phyloP scores from a whole-genome alignment of 1,140 invertebrate genomes.

The Glossosoma conforme region DNA sequence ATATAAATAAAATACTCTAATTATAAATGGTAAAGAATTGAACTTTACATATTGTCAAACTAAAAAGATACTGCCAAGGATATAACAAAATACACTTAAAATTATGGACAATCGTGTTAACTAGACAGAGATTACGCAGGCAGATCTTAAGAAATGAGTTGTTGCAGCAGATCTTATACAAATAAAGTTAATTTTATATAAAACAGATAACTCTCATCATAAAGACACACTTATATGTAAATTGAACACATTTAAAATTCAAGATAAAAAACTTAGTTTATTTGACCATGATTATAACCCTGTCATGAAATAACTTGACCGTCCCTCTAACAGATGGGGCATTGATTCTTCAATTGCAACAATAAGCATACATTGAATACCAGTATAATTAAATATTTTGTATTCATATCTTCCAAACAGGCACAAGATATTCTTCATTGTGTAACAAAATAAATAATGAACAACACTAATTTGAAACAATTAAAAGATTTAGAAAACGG shows the following conservation, averaged over 20 bases:
- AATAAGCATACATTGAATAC: slow-evolving; percentile 10
- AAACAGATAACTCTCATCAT: neutral
- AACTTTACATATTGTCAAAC: slow-evolving; percentile 11
- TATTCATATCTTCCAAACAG: slow-evolving; percentile 22
- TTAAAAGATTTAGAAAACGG: slow-evolving; percentile 17
- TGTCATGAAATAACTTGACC: slow-evolving; percentile 30
- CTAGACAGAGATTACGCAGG: slow-evolving; percentile 5
- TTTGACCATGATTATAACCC: slow-evolving; percentile 23
- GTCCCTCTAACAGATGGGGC: no score
- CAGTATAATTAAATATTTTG: slow-evolving; percentile 24
- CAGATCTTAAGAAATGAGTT: slow-evolving; percentile 1
- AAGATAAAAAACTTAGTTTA: slow-evolving; percentile 21
- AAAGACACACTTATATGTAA: slow-evolving; percentile 17
- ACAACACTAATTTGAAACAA: slow-evolving; percentile 28
- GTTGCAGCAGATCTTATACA: slow-evolving; percentile 3
- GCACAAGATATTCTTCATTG: slow-evolving; percentile 15
- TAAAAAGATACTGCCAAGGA: slow-evolving; percentile 15
- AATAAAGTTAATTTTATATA: slow-evolving; percentile 5
- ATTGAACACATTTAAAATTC: slow-evolving; percentile 23
- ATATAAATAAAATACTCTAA: slow-evolving; percentile 19
- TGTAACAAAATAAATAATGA: slow-evolving; percentile 26
- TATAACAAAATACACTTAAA: slow-evolving; percentile 18
- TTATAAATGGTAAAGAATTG: slow-evolving; percentile 11
- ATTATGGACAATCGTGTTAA: slow-evolving; percentile 23
- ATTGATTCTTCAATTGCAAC: no score